These are phyloP conservation scores for Rhagologus leucostigma DNA, from an alignment of 2,113 vertebrate genomes.

Conservation along the genomic window DNA sequence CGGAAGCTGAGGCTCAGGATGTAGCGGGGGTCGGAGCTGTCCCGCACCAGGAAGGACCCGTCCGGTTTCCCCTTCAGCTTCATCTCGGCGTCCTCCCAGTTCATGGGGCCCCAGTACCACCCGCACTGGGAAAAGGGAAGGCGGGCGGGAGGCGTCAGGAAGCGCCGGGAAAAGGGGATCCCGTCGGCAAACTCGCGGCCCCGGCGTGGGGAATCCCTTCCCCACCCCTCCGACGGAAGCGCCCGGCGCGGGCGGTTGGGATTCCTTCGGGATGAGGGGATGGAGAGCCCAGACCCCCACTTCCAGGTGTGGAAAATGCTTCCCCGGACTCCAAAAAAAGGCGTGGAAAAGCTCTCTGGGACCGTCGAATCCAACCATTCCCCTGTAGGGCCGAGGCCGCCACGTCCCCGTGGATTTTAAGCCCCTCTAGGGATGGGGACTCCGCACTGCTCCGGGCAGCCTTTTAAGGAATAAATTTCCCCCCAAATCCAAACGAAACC, in stretches of 20 bases:
- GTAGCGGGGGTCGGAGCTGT: constrained; percentile 94
- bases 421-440: background rate
- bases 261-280: background rate
- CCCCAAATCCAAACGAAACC: background rate
- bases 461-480: background rate
- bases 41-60: constrained; percentile 94
- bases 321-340: no score
- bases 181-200: rapidly evolving
- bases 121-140: constrained; percentile 78
- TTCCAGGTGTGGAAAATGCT: background rate
- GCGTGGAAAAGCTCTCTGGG: background rate
- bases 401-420: background rate
- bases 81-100: constrained; percentile 97
- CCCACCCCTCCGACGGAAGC: background rate
- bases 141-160: rapidly evolving
- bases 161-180: background rate
- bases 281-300: rapidly evolving
- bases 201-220: background rate
- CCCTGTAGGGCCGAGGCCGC: no score
- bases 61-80: constrained; percentile 94
- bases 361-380: background rate
- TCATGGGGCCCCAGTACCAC: constrained; percentile 98
- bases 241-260: background rate
- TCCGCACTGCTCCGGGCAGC: background rate
- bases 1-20: constrained; percentile 98